phyloP scores from a whole-genome alignment of 1,140 invertebrate genomes.

The Cydia amplana region DNA sequence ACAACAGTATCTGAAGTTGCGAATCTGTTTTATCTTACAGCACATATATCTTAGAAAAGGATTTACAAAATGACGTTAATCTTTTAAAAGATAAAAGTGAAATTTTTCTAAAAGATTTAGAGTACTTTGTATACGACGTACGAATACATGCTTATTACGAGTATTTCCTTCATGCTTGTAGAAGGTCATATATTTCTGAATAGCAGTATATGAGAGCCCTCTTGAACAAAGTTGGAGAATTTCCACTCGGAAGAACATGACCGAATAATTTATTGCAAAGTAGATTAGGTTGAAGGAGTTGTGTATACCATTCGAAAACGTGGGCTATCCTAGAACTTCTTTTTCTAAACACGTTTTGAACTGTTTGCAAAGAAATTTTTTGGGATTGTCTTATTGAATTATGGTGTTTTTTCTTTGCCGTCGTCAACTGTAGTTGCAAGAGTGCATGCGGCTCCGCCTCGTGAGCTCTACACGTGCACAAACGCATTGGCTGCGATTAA shows the following conservation, averaged over 20 bases:
- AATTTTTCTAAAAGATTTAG: background rate
- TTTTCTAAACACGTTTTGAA: too few relatives aligned
- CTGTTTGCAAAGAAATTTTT: too few relatives aligned
- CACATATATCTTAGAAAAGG: constrained; percentile 1
- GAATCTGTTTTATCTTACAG: background rate
- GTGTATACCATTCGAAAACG: too few relatives aligned
- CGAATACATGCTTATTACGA: background rate
- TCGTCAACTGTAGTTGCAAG: background rate
- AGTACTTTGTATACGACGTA: background rate
- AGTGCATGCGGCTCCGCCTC: constrained; percentile 2
- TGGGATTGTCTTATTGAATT: too few relatives aligned
- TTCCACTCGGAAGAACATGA: background rate
- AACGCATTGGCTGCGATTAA: constrained; percentile 1
- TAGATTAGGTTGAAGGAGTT: too few relatives aligned
- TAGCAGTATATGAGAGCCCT: background rate
- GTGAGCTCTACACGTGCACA: constrained; percentile 1
- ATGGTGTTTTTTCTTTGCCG: too few relatives aligned
- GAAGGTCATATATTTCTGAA: background rate
- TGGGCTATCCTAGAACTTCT: too few relatives aligned
- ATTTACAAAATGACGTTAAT: background rate
- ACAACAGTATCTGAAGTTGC: background rate
- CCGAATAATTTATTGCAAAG: too few relatives aligned
- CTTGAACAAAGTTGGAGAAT: background rate
- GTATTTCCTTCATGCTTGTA: background rate
- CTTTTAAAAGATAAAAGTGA: background rate